These are phyloP conservation scores for Argyrosomus japonicus DNA, from an alignment of 2,113 vertebrate species.

Conservation along the genomic window DNA sequence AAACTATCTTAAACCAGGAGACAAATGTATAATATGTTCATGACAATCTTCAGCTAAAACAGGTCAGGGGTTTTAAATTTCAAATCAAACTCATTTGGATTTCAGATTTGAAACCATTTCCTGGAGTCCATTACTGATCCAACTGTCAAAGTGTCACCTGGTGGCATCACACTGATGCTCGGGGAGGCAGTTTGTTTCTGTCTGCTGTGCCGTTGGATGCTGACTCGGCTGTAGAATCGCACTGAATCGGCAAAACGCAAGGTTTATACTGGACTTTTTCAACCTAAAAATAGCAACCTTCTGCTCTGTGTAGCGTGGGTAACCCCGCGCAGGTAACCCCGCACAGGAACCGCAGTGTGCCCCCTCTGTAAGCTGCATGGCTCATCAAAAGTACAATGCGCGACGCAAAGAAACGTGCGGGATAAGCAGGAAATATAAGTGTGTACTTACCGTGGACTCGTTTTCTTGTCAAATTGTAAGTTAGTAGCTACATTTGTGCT, in stretches of 20 bases:
- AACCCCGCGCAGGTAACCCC: not conserved
- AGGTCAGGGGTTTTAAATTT: no score
- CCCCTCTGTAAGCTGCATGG: slow-evolving; percentile 12
- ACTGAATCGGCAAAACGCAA: not conserved
- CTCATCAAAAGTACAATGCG: slow-evolving; percentile 38
- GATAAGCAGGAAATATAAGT: not conserved
- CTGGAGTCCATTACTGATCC: not conserved
- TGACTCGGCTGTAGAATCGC: not conserved
- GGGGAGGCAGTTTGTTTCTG: not conserved
- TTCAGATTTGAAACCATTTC: not conserved
- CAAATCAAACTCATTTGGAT: not conserved
- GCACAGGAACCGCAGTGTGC: slow-evolving; percentile 35
- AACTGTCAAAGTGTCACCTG: slow-evolving; percentile 11
- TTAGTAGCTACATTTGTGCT: not conserved
- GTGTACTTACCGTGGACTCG: slow-evolving; percentile 42
- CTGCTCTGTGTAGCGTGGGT: not conserved
- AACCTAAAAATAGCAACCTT: not conserved
- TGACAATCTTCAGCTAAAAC: not conserved
- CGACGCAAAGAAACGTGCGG: not conserved
- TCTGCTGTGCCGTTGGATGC: not conserved
- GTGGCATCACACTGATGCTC: slow-evolving; percentile 13
- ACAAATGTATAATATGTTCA: no score
- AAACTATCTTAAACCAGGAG: no score
- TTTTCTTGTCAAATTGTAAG: not conserved
- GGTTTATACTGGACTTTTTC: not conserved